phyloP scores from a whole-genome alignment of 2,797 vertebrate species.

The Peromyscus attwateri region DNA sequence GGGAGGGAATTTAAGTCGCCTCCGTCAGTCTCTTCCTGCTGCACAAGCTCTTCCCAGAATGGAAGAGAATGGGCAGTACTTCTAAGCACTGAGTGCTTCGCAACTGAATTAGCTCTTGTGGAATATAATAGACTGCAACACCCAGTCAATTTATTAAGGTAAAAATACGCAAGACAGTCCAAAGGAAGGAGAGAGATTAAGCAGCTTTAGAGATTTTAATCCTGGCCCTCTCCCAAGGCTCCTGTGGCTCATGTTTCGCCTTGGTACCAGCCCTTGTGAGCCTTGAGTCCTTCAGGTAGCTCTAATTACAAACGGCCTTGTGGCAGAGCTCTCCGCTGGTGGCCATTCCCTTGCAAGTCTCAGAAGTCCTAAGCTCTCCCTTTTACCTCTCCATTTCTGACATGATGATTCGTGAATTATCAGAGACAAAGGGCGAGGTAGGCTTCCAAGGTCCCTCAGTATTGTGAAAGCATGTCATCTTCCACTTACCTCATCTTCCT shows the following conservation, averaged over 20 bases:
- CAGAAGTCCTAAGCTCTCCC: neutral
- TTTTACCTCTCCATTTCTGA: neutral
- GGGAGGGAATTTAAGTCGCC: neutral
- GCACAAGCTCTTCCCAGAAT: neutral
- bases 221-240: neutral
- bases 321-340: fast-evolving
- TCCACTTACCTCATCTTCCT: neutral
- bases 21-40: neutral
- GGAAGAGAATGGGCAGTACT: neutral
- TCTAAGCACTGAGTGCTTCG: neutral
- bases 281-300: neutral
- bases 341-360: neutral
- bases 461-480: neutral
- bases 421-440: neutral
- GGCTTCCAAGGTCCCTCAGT: neutral
- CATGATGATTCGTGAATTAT: conserved; percentile 31
- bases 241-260: neutral
- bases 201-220: neutral
- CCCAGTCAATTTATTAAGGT: neutral
- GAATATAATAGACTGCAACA: neutral
- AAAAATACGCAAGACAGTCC: conserved; percentile 2
- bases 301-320: neutral
- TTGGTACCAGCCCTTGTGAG: neutral
- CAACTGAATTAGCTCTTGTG: neutral
- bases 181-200: neutral